Conservation (phyloP, 2,888 invertebrate species). For the Capitulum mitella region DNA sequence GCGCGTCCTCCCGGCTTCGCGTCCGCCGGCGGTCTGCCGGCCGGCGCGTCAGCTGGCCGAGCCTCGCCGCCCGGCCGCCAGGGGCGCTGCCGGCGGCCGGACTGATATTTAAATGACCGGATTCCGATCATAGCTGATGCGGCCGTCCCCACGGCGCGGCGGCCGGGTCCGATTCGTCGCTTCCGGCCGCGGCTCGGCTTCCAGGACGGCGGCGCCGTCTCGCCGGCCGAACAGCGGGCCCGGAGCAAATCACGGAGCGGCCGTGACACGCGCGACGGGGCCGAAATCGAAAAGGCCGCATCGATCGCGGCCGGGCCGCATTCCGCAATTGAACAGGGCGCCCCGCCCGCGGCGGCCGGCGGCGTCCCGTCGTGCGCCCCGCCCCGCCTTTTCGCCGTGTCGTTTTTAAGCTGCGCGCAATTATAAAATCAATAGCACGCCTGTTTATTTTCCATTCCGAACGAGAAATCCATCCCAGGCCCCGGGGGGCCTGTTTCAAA, state of each 20-base stretch:
- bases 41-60: conserved; percentile 1
- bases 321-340: neutral
- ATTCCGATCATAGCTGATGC: neutral
- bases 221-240: too few relatives aligned
- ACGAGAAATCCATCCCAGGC: neutral
- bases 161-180: neutral
- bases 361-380: neutral
- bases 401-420: neutral
- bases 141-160: neutral
- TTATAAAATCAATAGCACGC: conserved; percentile 6
- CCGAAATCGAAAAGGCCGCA: too few relatives aligned
- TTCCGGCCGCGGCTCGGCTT: neutral
- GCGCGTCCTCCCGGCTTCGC: neutral
- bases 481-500: neutral
- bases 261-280: too few relatives aligned
- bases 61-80: neutral
- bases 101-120: neutral
- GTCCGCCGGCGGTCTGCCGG: neutral
- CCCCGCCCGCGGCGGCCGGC: neutral
- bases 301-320: neutral
- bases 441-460: conserved; percentile 1
- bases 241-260: too few relatives aligned
- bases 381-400: neutral
- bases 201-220: too few relatives aligned
- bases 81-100: neutral